phyloP scores from a whole-genome alignment of 2,888 invertebrate genomes.

The Ferrisia virgata region DNA sequence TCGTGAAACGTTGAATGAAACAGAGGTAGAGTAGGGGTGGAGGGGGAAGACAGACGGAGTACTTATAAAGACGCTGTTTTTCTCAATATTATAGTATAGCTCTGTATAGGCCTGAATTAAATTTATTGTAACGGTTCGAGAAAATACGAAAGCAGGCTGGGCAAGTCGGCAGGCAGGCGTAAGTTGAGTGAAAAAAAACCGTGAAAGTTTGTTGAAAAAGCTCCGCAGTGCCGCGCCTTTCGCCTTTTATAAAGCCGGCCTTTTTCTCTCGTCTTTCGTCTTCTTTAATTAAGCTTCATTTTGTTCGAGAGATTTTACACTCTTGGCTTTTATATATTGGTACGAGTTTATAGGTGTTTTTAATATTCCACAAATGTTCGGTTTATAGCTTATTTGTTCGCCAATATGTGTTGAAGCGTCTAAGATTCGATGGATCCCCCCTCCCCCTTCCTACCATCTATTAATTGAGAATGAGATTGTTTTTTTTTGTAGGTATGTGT shows the following conservation, averaged over 20 bases:
- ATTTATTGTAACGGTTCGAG: neutral
- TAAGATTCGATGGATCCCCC: no score
- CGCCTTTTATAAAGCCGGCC: no score
- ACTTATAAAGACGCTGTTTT: neutral
- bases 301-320: neutral
- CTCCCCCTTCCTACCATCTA: no score
- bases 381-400: no score
- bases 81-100: no score
- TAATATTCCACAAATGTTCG: no score
- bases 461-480: no score
- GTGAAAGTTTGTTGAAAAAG: neutral
- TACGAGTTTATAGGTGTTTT: no score
- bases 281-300: neutral
- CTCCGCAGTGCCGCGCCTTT: neutral
- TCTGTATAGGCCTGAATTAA: neutral
- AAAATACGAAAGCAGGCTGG: neutral
- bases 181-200: no score
- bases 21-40: neutral
- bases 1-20: neutral
- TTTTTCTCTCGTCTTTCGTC: neutral
- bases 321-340: no score
- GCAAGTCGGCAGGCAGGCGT: neutral
- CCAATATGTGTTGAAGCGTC: no score
- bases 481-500: no score
- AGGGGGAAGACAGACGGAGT: neutral